Evolutionary conservation across 2,888 invertebrate genomes (phyloP).

Genomic region (Campoplex nolae): DNA sequence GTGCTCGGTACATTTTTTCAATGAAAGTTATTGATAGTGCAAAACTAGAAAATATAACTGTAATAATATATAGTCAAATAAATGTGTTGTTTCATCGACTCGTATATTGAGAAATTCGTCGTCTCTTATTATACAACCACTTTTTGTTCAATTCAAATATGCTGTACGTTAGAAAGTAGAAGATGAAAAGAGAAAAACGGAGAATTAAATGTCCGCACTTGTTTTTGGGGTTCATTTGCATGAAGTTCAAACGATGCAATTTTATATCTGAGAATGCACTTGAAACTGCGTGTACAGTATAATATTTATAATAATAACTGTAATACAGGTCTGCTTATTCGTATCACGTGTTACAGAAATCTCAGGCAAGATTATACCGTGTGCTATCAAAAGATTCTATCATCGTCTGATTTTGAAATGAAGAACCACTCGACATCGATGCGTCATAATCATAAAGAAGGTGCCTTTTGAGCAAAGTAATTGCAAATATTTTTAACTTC

Average conservation of each 20-base stretch:
- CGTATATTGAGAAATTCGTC: background rate
- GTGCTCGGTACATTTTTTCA: background rate
- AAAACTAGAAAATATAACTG: background rate
- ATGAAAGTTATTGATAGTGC: background rate
- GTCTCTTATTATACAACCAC: background rate
- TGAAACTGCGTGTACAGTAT: background rate
- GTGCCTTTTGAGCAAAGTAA: too few relatives aligned
- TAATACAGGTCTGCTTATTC: background rate
- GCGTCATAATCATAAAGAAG: too few relatives aligned
- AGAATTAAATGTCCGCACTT: background rate
- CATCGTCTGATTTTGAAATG: too few relatives aligned
- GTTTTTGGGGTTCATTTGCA: background rate
- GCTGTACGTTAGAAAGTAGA: background rate
- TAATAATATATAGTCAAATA: background rate
- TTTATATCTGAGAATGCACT: background rate
- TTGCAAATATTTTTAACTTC: background rate
- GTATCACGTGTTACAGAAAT: background rate
- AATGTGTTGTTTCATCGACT: background rate
- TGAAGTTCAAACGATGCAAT: too few relatives aligned
- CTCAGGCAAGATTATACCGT: too few relatives aligned
- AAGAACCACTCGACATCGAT: too few relatives aligned
- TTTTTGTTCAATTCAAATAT: background rate
- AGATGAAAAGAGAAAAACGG: background rate
- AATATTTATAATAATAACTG: background rate
- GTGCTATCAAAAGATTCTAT: too few relatives aligned